These are phyloP conservation scores for Portevinia maculata DNA, from an alignment of 2,888 invertebrate genomes.

Conservation along the genomic window DNA sequence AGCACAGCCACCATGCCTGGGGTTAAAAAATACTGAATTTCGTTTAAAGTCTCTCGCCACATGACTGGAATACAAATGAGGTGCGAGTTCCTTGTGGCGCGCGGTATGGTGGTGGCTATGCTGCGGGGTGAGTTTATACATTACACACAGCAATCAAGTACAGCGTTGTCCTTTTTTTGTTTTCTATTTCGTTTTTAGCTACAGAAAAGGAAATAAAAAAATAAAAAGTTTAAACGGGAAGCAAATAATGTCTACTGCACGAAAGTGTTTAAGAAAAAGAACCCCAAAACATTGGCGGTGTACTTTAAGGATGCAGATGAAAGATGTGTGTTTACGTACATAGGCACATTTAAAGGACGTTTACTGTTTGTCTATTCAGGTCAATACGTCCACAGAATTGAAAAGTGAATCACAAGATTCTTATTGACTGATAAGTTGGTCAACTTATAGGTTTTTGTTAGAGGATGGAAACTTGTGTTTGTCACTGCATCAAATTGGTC, in stretches of 20 bases:
- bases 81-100: constrained; percentile 65
- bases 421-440: background rate
- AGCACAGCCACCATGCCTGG: constrained; percentile 50
- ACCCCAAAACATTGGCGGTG: constrained; percentile 51
- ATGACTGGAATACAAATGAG: constrained; percentile 74
- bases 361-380: constrained; percentile 37
- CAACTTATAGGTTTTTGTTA: too few relatives aligned
- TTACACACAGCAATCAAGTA: constrained; percentile 76
- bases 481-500: too few relatives aligned
- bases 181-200: constrained; percentile 48
- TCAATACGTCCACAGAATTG: constrained; percentile 45
- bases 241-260: constrained; percentile 64
- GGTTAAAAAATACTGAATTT: constrained; percentile 71
- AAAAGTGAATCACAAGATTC: constrained; percentile 27
- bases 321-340: constrained; percentile 26
- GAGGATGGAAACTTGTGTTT: too few relatives aligned
- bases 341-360: constrained; percentile 43
- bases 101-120: constrained; percentile 28
- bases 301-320: constrained; percentile 73
- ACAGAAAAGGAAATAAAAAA: background rate
- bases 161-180: constrained; percentile 67
- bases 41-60: constrained; percentile 71
- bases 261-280: constrained; percentile 65
- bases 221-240: constrained; percentile 25
- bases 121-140: constrained; percentile 75